Evolutionary conservation across 2,797 vertebrate species (phyloP).

Genomic region (Silurus aristotelis): DNA sequence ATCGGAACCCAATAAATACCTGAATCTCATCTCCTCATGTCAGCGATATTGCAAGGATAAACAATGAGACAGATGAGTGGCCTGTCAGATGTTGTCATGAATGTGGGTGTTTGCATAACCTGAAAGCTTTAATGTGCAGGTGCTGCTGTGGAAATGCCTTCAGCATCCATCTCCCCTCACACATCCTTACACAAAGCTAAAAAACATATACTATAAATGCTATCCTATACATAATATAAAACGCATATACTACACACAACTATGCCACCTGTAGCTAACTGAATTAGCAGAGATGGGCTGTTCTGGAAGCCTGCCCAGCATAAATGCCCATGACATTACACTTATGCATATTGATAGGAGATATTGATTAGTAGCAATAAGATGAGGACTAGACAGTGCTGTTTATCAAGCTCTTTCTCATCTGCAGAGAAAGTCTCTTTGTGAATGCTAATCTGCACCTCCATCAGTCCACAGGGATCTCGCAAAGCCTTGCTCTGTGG

Average conservation of each 20-base stretch:
- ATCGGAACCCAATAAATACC: slow-evolving; percentile 43
- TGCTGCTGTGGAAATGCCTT: slow-evolving; percentile 21
- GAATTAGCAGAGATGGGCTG: slow-evolving; percentile 14
- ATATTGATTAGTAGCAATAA: slow-evolving; percentile 65
- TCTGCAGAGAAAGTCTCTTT: slow-evolving; percentile 54
- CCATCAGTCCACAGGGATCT: slow-evolving; percentile 39
- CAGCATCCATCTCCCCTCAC: not conserved
- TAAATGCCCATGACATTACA: slow-evolving; percentile 49
- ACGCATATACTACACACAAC: not conserved
- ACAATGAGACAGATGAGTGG: slow-evolving; percentile 59
- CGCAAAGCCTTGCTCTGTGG: not conserved
- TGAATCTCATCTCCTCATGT: slow-evolving; percentile 46
- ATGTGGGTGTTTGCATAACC: slow-evolving; percentile 28
- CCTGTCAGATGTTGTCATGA: slow-evolving; percentile 4
- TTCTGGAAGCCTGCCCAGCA: slow-evolving; percentile 35
- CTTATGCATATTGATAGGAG: slow-evolving; percentile 54
- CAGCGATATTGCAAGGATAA: slow-evolving; percentile 15
- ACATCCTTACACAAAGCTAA: not conserved
- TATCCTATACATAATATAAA: too few species aligned
- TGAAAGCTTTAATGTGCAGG: slow-evolving; percentile 33
- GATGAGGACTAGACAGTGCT: slow-evolving; percentile 59
- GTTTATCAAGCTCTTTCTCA: slow-evolving; percentile 60
- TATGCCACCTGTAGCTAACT: not conserved
- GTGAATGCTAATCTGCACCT: slow-evolving; percentile 53
- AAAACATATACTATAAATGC: not conserved